phyloP scores from a whole-genome alignment of 2,888 invertebrate genomes.

The Trichacis sp. region DNA sequence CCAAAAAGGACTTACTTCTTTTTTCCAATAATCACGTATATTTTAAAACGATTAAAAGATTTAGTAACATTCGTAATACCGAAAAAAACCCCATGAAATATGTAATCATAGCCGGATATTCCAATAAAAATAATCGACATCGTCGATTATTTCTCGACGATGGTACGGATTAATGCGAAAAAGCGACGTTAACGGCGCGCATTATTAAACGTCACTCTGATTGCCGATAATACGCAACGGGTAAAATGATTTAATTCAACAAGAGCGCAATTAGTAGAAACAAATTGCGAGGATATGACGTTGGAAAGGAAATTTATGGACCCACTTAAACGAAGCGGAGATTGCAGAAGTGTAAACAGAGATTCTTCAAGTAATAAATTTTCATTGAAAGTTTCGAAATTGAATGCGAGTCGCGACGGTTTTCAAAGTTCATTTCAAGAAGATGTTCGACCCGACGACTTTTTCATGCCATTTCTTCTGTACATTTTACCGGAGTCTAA shows the following conservation, averaged over 20 bases:
- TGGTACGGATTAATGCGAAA: conserved; percentile 16
- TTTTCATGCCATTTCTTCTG: no score
- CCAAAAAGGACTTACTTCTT: background rate
- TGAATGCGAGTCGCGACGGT: background rate
- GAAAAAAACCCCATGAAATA: no score
- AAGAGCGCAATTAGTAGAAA: conserved; percentile 21
- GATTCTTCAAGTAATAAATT: background rate
- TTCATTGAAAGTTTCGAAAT: background rate
- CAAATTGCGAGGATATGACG: conserved; percentile 14
- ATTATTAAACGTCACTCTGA: conserved; percentile 22
- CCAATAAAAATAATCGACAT: no score
- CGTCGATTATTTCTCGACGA: conserved; percentile 16
- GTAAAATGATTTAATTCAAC: conserved; percentile 13
- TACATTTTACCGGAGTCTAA: no score
- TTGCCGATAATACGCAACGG: conserved; percentile 20
- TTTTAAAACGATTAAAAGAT: no score
- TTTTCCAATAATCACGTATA: conserved; percentile 5
- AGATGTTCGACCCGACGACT: no score
- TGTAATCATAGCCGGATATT: no score
- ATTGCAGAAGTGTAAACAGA: conserved; percentile 2
- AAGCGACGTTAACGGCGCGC: conserved; percentile 19
- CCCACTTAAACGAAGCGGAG: background rate
- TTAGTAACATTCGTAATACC: no score
- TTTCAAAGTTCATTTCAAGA: background rate
- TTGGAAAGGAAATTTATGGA: conserved; percentile 3